Conservation (phyloP, 2,113 vertebrate species). For the Zingel zingel region DNA sequence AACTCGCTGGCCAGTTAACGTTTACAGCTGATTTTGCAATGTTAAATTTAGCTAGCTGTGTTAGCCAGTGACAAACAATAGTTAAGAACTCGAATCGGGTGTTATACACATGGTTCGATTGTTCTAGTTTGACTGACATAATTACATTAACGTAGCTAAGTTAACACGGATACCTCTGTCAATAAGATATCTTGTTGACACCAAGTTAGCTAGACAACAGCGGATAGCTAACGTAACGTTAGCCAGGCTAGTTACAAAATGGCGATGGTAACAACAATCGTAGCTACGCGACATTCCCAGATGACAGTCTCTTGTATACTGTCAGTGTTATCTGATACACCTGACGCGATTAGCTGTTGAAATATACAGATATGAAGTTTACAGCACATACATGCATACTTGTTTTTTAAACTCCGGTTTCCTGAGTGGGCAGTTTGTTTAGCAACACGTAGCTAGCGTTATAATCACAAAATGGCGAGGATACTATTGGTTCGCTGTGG, state of each 20-base stretch:
- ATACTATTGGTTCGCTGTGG: slow-evolving; percentile 59
- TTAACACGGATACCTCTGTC: background rate
- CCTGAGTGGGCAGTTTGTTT: slow-evolving; percentile 45
- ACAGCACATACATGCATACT: background rate
- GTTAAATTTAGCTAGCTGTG: slow-evolving; percentile 53
- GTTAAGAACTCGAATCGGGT: background rate
- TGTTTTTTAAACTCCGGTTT: background rate
- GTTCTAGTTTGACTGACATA: too few relatives aligned
- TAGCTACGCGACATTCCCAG: slow-evolving; percentile 80
- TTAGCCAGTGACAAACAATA: slow-evolving; percentile 6
- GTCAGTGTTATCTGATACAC: slow-evolving; percentile 29
- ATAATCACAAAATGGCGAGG: slow-evolving; percentile 83
- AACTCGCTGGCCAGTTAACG: slow-evolving; percentile 38
- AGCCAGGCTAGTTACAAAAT: slow-evolving; percentile 82
- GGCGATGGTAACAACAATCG: slow-evolving; percentile 84
- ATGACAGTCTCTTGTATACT: slow-evolving; percentile 65
- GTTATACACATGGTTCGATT: background rate
- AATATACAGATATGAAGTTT: background rate
- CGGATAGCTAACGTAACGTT: slow-evolving; percentile 61
- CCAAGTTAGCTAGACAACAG: slow-evolving; percentile 39
- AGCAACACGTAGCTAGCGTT: slow-evolving; percentile 50
- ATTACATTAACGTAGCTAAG: background rate
- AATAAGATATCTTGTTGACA: slow-evolving; percentile 44
- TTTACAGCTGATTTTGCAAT: slow-evolving; percentile 68
- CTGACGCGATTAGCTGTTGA: background rate